Evolutionary conservation across 53 echinoderm and acorn worm genomes (phyloP).

Genomic region (Paracentrotus lividus): DNA sequence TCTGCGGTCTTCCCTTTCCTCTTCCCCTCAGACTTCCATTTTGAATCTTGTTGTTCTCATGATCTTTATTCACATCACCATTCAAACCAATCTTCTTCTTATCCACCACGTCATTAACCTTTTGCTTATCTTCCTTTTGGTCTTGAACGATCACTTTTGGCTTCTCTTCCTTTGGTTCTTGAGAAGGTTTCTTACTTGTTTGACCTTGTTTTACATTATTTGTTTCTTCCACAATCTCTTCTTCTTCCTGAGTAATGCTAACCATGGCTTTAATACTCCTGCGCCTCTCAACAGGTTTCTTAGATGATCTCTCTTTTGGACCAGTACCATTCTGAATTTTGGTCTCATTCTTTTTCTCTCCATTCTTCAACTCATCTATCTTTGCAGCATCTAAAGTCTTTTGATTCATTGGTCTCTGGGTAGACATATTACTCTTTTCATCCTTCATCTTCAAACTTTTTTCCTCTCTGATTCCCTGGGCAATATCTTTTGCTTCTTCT

Average conservation of each 20-base stretch:
- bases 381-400: conserved; percentile 29
- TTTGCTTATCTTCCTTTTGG: neutral
- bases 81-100: neutral
- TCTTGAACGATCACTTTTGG: neutral
- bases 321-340: conserved; percentile 1
- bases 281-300: conserved; percentile 20
- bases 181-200: conserved; percentile 14
- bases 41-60: conserved; percentile 2
- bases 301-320: conserved; percentile 6
- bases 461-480: neutral
- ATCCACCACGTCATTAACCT: conserved; percentile 24
- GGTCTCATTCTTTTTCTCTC: conserved; percentile 35
- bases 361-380: neutral
- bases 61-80: neutral
- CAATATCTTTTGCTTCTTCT: neutral
- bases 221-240: conserved; percentile 52
- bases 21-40: neutral
- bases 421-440: neutral
- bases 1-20: conserved; percentile 34
- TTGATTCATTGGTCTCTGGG: conserved; percentile 8
- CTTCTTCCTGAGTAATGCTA: conserved; percentile 34
- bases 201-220: neutral
- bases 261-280: conserved; percentile 54
- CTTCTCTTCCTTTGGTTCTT: neutral
- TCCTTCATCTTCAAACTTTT: neutral